phyloP scores from a whole-genome alignment of 2,113 vertebrate genomes.

The Cryptomyrus ogoouensis region DNA sequence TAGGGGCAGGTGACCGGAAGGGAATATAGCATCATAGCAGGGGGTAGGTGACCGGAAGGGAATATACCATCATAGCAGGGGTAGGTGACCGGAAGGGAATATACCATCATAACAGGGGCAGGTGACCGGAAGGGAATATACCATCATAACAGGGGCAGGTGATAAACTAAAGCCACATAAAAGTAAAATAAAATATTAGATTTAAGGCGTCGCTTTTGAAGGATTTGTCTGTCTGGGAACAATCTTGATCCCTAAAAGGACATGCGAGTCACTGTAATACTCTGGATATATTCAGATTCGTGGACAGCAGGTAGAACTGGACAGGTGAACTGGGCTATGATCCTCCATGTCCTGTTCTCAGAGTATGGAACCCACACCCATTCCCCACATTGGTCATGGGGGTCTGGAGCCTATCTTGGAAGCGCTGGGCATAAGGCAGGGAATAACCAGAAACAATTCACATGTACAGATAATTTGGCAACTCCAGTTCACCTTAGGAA shows the following conservation, averaged over 20 bases:
- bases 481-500: not conserved
- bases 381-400: not conserved
- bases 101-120: no score
- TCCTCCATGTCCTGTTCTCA: not conserved
- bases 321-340: not conserved
- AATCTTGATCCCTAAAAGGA: not conserved
- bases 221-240: constrained; percentile 9
- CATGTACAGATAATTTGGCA: not conserved
- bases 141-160: no score
- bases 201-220: not conserved
- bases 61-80: no score
- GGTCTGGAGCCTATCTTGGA: no score
- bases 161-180: constrained; percentile 1
- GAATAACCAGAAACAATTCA: not conserved
- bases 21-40: no score
- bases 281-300: not conserved
- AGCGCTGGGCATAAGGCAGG: not conserved
- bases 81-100: not conserved
- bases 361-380: not conserved
- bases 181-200: not conserved
- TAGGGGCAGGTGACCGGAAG: not conserved
- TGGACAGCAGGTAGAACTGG: not conserved
- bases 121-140: not conserved
- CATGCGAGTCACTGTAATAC: not conserved
- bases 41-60: not conserved